Conservation (phyloP, 1,140 invertebrate genomes). For the Nautilus pompilius region DNA sequence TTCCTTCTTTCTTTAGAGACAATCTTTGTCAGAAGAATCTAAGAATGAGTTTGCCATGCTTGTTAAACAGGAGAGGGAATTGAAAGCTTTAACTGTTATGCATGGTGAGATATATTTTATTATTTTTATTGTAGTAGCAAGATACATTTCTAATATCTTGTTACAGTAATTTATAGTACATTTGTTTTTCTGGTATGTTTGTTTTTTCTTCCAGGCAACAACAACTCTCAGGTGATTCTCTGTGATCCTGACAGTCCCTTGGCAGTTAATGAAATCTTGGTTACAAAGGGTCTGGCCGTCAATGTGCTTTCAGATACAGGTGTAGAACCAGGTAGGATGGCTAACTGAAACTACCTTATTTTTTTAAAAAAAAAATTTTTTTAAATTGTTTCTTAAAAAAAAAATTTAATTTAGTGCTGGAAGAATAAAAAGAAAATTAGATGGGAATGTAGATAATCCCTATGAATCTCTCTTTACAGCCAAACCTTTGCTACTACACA, state of each 20-base stretch:
- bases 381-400: no score
- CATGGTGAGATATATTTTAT: not conserved
- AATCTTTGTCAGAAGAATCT: not conserved
- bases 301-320: no score
- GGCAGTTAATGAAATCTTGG: not conserved
- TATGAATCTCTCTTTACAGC: no score
- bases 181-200: not conserved
- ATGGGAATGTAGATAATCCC: no score
- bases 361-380: no score
- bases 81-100: not conserved
- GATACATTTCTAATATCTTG: not conserved
- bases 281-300: not conserved
- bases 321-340: no score
- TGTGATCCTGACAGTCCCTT: not conserved
- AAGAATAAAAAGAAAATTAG: no score
- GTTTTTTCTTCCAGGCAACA: not conserved
- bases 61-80: not conserved
- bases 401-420: no score
- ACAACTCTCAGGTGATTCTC: not conserved
- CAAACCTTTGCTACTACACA: no score
- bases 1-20: not conserved
- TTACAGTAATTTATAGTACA: not conserved
- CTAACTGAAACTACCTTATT: no score
- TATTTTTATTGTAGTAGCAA: not conserved
- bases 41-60: not conserved